These are phyloP conservation scores for Sphyrna mokarran DNA, from an alignment of 2,113 vertebrate genomes.

Conservation along the genomic window DNA sequence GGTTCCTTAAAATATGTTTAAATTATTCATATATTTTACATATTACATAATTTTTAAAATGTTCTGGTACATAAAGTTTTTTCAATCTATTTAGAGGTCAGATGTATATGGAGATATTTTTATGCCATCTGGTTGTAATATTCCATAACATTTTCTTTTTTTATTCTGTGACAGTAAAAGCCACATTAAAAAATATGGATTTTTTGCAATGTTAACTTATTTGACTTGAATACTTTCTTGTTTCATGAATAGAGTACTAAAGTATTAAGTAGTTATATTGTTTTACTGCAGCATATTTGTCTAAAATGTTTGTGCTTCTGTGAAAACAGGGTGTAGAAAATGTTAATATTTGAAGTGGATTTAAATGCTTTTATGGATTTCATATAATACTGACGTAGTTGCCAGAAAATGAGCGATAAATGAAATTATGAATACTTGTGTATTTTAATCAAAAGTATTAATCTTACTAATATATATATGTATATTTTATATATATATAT, in stretches of 20 bases:
- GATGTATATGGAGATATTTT: not conserved
- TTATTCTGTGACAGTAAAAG: not conserved
- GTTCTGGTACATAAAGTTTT: not conserved
- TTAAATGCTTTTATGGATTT: not conserved
- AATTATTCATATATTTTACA: not conserved
- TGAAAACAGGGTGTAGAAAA: not conserved
- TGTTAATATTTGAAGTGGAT: not conserved
- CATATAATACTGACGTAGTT: not conserved
- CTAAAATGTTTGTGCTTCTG: not conserved
- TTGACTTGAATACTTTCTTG: not conserved
- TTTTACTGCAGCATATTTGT: not conserved
- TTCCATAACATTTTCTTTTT: not conserved
- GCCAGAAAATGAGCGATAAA: not conserved
- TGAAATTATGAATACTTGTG: not conserved
- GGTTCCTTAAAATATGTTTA: not conserved
- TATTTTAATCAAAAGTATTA: not conserved
- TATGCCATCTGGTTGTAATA: not conserved
- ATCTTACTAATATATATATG: not conserved
- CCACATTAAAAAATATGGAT: not conserved
- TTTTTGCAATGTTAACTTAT: not conserved
- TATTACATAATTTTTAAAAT: not conserved
- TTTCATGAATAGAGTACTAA: not conserved
- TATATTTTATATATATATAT: too few species aligned
- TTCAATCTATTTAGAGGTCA: not conserved
- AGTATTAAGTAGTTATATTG: not conserved